Percentiles rank a stretch among this genome's conserved stretches.
Evolutionary conservation across 2,113 vertebrate genomes (phyloP).

Genomic region (Nothocercus julius): DNA sequence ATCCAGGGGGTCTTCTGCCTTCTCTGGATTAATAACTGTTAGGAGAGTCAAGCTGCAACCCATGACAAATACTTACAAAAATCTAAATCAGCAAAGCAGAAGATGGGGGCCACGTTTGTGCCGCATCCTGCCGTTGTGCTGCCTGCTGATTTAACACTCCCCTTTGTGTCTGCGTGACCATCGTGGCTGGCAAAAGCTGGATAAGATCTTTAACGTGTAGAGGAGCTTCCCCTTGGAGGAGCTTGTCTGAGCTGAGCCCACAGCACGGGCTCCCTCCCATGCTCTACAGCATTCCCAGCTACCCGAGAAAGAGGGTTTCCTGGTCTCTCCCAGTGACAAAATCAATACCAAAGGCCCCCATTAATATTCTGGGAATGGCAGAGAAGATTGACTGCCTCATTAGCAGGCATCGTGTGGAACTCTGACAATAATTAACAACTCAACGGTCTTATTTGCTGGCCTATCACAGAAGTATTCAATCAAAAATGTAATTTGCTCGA

Average conservation of each 20-base stretch:
- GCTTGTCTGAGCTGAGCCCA: neutral
- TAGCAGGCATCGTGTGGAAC: slow-evolving; percentile 80
- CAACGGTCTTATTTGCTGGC: slow-evolving; percentile 83
- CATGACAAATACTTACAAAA: neutral
- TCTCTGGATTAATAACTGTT: no score
- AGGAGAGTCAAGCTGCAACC: no score
- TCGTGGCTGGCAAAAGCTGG: neutral
- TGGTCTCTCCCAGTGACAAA: slow-evolving; percentile 15
- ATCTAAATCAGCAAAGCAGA: neutral
- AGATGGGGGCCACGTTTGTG: neutral
- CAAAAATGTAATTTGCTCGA: slow-evolving; percentile 85
- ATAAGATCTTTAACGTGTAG: neutral
- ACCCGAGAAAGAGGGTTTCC: neutral
- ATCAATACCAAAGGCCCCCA: slow-evolving; percentile 58
- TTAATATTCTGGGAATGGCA: slow-evolving; percentile 78
- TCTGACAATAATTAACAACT: slow-evolving; percentile 87
- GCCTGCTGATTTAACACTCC: no score
- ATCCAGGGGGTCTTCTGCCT: neutral
- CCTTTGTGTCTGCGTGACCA: no score
- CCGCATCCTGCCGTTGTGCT: neutral
- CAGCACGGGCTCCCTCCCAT: neutral
- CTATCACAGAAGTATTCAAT: slow-evolving; percentile 86
- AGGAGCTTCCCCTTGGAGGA: neutral
- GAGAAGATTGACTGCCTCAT: slow-evolving; percentile 84
- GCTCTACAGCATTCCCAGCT: neutral